These are phyloP conservation scores for Dromius quadrimaculatus DNA, from an alignment of 2,888 invertebrate genomes.

Conservation along the genomic window DNA sequence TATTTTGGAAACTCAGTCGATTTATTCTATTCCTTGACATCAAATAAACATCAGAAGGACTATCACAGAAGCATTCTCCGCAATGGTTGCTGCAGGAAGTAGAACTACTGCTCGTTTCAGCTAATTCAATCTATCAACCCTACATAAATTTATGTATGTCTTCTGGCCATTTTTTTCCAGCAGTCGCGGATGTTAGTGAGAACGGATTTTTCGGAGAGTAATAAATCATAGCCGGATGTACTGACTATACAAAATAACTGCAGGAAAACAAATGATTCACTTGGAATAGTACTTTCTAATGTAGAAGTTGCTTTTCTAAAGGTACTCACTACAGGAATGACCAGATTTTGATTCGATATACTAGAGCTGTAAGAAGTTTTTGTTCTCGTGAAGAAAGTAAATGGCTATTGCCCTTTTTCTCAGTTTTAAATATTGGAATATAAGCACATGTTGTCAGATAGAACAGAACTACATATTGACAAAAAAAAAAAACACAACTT, in stretches of 20 bases:
- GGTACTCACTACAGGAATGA: no score
- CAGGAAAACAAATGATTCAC: slow-evolving; percentile 9
- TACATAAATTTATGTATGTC: slow-evolving; percentile 46
- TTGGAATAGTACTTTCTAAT: not conserved
- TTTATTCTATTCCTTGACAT: slow-evolving; percentile 33
- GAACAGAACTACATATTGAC: no score
- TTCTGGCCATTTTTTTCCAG: slow-evolving; percentile 22
- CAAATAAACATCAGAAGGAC: slow-evolving; percentile 36
- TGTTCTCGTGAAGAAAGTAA: no score
- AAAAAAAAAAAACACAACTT: no score
- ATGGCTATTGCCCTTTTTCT: no score
- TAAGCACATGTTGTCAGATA: no score
- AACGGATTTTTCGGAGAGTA: not conserved
- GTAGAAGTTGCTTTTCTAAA: not conserved
- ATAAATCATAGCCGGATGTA: slow-evolving; percentile 20
- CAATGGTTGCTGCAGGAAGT: not conserved
- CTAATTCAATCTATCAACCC: slow-evolving; percentile 37
- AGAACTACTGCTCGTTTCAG: slow-evolving; percentile 1
- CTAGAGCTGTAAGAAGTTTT: not conserved
- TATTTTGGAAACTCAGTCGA: slow-evolving; percentile 22
- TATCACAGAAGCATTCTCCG: not conserved
- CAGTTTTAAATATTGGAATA: no score
- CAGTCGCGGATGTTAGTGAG: slow-evolving; percentile 14
- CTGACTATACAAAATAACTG: slow-evolving; percentile 16
- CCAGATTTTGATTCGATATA: not conserved